phyloP scores from a whole-genome alignment of 2,113 vertebrate species.

The Corythornis madagascariensis region DNA sequence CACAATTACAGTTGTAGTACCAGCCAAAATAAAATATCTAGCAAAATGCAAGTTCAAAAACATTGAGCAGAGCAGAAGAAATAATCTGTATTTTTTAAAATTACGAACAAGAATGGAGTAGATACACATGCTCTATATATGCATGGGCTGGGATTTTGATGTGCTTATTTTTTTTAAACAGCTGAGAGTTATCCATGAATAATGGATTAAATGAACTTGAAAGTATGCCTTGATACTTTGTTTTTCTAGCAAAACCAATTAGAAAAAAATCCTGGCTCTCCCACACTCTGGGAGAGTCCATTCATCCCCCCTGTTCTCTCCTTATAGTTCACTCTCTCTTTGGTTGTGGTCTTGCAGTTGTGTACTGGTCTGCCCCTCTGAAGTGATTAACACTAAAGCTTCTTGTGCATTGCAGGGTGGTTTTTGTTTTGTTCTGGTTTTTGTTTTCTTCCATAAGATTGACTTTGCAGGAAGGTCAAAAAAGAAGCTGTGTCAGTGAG shows the following conservation, averaged over 20 bases:
- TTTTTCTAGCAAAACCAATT: not conserved
- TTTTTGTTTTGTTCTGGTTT: too few relatives aligned
- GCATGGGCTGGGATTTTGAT: not conserved
- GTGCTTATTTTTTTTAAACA: not conserved
- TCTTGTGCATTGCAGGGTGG: not conserved
- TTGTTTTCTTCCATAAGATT: not conserved
- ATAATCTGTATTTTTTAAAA: not conserved
- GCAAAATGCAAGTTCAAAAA: not conserved
- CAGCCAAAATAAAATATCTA: not conserved
- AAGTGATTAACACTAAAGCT: not conserved
- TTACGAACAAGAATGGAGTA: not conserved
- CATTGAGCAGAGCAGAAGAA: not conserved
- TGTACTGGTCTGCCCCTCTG: not conserved
- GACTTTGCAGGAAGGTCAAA: not conserved
- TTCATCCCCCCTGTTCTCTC: not conserved
- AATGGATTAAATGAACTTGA: not conserved
- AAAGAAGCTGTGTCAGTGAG: not conserved
- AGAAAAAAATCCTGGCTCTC: not conserved
- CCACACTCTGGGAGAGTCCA: not conserved
- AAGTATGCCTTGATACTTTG: not conserved
- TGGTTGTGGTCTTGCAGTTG: not conserved
- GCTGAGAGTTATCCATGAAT: not conserved
- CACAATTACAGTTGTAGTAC: not conserved
- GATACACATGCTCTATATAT: not conserved
- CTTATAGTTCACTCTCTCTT: not conserved